phyloP scores from a whole-genome alignment of 2,888 invertebrate species.

The Orthosia gracilis region DNA sequence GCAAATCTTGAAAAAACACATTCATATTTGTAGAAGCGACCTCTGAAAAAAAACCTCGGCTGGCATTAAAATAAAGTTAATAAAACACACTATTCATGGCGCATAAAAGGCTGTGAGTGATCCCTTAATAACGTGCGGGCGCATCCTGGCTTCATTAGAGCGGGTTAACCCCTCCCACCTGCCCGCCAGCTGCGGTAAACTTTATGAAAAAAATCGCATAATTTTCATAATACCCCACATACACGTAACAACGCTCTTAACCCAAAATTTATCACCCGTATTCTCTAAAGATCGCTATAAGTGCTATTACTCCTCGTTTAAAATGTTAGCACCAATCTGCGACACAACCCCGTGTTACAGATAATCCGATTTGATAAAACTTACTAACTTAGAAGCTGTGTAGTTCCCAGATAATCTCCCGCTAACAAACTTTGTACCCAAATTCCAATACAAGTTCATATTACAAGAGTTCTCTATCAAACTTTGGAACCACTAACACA shows the following conservation, averaged over 20 bases:
- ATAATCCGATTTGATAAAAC: constrained; percentile 57
- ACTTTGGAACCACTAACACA: constrained; percentile 50
- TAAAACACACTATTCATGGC: constrained; percentile 78
- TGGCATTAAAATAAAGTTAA: constrained; percentile 77
- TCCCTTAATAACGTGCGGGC: constrained; percentile 81
- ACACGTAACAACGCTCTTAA: constrained; percentile 17
- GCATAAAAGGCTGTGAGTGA: constrained; percentile 77
- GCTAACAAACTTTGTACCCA: constrained; percentile 36
- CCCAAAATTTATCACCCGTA: constrained; percentile 31
- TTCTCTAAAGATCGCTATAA: constrained; percentile 26
- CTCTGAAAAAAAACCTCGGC: constrained; percentile 58
- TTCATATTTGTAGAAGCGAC: constrained; percentile 51
- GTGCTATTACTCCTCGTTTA: constrained; percentile 34
- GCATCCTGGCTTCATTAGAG: constrained; percentile 80
- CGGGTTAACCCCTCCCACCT: constrained; percentile 69
- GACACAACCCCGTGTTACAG: constrained; percentile 30
- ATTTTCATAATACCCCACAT: constrained; percentile 57
- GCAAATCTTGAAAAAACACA: constrained; percentile 33
- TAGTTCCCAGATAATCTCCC: constrained; percentile 49
- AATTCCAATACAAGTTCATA: constrained; percentile 43
- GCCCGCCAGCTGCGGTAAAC: constrained; percentile 68
- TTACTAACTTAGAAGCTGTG: constrained; percentile 47
- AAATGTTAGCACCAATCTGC: constrained; percentile 31
- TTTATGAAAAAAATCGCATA: constrained; percentile 73
- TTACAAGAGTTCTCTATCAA: constrained; percentile 45